Percentiles rank a stretch among this genome's conserved stretches.
Conservation (phyloP, 2,888 invertebrate species). For the Eupithecia vulgata region DNA sequence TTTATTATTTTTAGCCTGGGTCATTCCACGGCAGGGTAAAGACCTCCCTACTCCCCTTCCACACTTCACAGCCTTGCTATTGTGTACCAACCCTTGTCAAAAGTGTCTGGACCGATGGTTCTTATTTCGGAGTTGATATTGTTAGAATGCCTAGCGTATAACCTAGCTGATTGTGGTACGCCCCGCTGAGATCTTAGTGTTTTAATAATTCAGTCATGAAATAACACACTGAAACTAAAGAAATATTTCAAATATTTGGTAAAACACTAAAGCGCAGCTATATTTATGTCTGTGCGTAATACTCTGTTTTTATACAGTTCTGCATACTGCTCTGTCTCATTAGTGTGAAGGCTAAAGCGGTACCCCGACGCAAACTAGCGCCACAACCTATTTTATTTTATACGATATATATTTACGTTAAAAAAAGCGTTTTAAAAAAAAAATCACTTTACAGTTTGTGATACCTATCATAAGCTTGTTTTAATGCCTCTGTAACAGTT, state of each 20-base stretch:
- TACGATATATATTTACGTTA: too few relatives aligned
- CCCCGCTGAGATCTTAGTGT: not conserved
- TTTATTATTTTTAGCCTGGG: not conserved
- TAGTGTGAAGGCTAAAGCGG: too few relatives aligned
- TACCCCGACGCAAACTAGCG: too few relatives aligned
- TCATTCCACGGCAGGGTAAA: not conserved
- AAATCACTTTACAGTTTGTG: too few relatives aligned
- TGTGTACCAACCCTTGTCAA: not conserved
- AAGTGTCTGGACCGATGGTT: not conserved
- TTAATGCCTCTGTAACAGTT: too few relatives aligned
- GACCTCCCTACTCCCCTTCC: not conserved
- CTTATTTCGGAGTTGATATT: not conserved
- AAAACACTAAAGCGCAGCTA: too few relatives aligned
- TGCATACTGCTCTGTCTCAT: too few relatives aligned
- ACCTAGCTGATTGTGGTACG: not conserved
- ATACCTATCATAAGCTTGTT: too few relatives aligned
- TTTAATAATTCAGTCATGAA: not conserved
- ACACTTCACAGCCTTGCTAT: not conserved
- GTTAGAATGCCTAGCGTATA: not conserved
- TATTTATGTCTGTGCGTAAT: not conserved
- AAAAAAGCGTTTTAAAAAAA: too few relatives aligned
- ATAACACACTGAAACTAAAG: too few relatives aligned
- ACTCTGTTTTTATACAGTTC: not conserved
- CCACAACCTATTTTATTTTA: too few relatives aligned
- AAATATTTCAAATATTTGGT: too few relatives aligned